These are phyloP conservation scores for Pyxicephalus adspersus DNA, from an alignment of 2,113 vertebrate species.

Conservation along the genomic window DNA sequence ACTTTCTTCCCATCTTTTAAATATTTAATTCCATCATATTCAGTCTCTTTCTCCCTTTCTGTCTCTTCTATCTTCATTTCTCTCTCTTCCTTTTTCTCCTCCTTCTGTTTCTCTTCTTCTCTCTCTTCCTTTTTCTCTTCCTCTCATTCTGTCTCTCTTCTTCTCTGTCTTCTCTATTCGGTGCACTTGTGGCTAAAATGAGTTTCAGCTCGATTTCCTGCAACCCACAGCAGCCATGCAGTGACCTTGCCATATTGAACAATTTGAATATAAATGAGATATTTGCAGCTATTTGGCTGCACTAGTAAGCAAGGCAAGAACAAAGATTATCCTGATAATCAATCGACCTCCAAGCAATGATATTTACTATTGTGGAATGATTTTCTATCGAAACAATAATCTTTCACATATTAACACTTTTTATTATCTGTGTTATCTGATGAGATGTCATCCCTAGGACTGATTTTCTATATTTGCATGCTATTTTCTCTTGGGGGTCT, in stretches of 20 bases:
- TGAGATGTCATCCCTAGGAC: no score
- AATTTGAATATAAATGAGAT: conserved; percentile 49
- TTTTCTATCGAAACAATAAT: no score
- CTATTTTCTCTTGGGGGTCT: no score
- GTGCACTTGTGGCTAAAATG: conserved; percentile 1
- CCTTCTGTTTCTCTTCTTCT: neutral
- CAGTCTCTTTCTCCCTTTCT: neutral
- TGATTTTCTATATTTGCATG: no score
- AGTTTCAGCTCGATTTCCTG: conserved; percentile 23
- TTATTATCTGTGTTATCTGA: no score
- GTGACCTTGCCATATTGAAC: conserved; percentile 32
- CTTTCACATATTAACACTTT: no score
- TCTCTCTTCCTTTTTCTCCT: no score
- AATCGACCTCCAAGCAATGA: neutral
- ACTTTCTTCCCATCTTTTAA: no score
- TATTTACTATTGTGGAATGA: no score
- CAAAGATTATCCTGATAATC: conserved; percentile 1
- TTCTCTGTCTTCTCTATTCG: conserved; percentile 45
- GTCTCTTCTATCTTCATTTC: no score
- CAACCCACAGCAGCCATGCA: neutral
- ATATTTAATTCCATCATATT: no score
- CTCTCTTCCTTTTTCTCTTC: neutral
- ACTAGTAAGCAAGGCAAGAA: neutral
- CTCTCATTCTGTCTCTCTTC: neutral
- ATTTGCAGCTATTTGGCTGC: conserved; percentile 3